Evolutionary conservation across 2,113 vertebrate species (phyloP), one percentile per base, ranked within the genome.

Genomic region (Crotalus viridis): DNA sequence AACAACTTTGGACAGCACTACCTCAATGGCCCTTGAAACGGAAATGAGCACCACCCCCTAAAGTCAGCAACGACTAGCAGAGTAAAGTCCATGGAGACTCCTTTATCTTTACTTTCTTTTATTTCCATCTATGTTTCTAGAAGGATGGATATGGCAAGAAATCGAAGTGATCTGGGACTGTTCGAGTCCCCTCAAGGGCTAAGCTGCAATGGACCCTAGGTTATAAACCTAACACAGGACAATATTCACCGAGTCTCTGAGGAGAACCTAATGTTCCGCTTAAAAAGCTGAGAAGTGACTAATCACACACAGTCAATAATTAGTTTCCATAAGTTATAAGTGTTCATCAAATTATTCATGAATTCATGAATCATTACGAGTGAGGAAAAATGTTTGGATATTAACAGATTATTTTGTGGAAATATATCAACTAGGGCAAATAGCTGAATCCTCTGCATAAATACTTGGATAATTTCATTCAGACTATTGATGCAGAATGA

Each of bases 401-500:
- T 52, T 9, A 3, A 3, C 69, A 9, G 33, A 89, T 88, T 54
- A 46, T 89, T 91, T 94, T 22, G 90, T 54, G 0, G 61, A 86
- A 3, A 95, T 85, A 61, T 81, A 90, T 1, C 26, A 94, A 39
- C 39, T 4, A 85, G 85, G 52, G 95, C 91, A 94, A 6, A 2
- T 54, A 28, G 56, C 33, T 92, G 19, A 89, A 64, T 89, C 46
- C 56, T n/a, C 24, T 89, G 87, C 89, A 57, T 5, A 57, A 46
- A 22, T 89, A 91, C 48, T 91, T 94, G 87, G 87, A 91, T 26
- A 92, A 4, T 57, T 95, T 93, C 94, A 5, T 10, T 94, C 21
- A 92, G 1, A 51, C 0, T 90, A 10, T 0, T 85, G 19, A 17
- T 57, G 48, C 90, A 51, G 0, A 10, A 7, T 74, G 1, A 46